Percentiles rank a stretch among this genome's conserved stretches.
Evolutionary conservation across 2,113 vertebrate species (phyloP).

Genomic region (Eublepharis macularius): DNA sequence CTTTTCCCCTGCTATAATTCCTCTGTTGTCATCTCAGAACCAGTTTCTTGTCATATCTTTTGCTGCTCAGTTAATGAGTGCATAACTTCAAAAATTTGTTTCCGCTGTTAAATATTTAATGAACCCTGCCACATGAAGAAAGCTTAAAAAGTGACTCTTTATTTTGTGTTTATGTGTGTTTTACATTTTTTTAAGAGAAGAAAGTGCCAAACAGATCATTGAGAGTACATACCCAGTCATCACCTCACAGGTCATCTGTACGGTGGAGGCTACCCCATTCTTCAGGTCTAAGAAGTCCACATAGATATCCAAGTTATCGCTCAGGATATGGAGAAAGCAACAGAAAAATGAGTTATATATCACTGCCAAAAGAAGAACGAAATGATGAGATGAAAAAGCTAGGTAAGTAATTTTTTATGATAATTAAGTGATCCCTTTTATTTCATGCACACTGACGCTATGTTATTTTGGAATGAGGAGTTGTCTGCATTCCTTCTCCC

Average conservation of each 20-base stretch:
- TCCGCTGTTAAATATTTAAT: neutral
- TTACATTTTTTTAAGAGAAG: slow-evolving; percentile 77
- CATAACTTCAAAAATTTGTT: neutral
- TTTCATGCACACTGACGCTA: neutral
- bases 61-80: neutral
- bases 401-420: slow-evolving; percentile 73
- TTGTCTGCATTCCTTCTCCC: neutral
- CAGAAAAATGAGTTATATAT: slow-evolving; percentile 79
- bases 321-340: slow-evolving; percentile 77
- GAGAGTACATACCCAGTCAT: slow-evolving; percentile 67
- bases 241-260: slow-evolving; percentile 60
- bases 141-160: neutral
- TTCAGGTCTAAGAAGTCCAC: slow-evolving; percentile 81
- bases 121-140: accelerated
- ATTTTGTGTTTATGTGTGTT: slow-evolving; percentile 46
- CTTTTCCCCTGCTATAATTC: neutral
- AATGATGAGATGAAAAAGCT: slow-evolving; percentile 82
- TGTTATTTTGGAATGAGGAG: neutral
- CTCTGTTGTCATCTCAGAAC: neutral
- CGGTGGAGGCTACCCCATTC: slow-evolving; percentile 83
- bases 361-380: slow-evolving; percentile 82
- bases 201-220: slow-evolving; percentile 76
- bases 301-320: slow-evolving; percentile 72
- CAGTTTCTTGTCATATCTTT: neutral
- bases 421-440: neutral